Conservation (phyloP, 1,140 invertebrate species). For the Myzus persicae region DNA sequence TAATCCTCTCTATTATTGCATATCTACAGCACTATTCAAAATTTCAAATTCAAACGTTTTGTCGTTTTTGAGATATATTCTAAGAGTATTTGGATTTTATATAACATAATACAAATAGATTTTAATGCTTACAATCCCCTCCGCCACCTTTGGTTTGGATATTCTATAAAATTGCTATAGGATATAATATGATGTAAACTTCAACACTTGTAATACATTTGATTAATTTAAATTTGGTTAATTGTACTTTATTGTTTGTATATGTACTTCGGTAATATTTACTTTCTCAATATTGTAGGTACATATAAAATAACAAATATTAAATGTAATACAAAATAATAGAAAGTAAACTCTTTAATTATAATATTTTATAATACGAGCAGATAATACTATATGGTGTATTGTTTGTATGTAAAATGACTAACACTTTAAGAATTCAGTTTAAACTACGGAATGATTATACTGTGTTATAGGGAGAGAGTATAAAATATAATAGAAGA, state of each 20-base stretch:
- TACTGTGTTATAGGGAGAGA: background rate
- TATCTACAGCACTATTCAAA: too few relatives aligned
- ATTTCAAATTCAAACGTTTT: too few relatives aligned
- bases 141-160: background rate
- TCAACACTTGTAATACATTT: background rate
- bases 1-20: too few relatives aligned
- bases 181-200: background rate
- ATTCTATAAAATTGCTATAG: background rate
- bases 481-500: background rate
- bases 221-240: background rate
- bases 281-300: background rate
- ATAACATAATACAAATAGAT: too few relatives aligned
- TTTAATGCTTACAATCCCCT: background rate
- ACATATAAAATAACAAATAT: background rate
- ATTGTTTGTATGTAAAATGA: constrained; percentile 11
- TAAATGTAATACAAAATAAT: background rate
- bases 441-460: background rate
- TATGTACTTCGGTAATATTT: background rate
- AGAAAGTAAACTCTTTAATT: background rate
- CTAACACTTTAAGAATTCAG: background rate
- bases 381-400: background rate
- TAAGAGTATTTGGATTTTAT: too few relatives aligned
- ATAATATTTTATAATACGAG: too few relatives aligned
- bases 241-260: background rate
- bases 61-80: too few relatives aligned